Evolutionary conservation across 2,113 vertebrate species (phyloP).

Genomic region (Pampusana beccarii): DNA sequence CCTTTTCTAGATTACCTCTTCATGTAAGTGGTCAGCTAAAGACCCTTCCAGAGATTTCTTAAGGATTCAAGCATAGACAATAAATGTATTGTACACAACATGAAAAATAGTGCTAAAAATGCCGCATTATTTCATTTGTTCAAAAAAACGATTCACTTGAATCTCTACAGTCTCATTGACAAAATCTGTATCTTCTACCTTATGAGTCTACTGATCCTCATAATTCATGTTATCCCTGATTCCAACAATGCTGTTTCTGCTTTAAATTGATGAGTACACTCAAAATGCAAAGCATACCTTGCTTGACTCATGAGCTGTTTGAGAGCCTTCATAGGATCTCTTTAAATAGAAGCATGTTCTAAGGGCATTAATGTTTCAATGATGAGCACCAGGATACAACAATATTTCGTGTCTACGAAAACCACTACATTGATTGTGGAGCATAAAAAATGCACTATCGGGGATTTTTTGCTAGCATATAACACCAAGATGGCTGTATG

Average conservation of each 20-base stretch:
- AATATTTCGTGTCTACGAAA: not conserved
- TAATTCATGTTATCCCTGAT: not conserved
- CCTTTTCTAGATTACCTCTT: not conserved
- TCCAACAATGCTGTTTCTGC: not conserved
- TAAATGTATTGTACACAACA: not conserved
- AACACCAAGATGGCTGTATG: not conserved
- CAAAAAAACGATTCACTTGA: not conserved
- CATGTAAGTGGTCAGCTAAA: not conserved
- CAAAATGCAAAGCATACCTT: not conserved
- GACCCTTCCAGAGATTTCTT: not conserved
- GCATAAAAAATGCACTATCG: not conserved
- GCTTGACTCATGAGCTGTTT: not conserved
- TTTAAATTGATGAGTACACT: not conserved
- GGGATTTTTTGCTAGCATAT: not conserved
- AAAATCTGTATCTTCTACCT: not conserved
- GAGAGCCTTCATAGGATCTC: not conserved
- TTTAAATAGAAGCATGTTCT: not conserved
- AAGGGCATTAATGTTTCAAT: not conserved
- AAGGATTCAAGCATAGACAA: not conserved
- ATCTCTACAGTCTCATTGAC: not conserved
- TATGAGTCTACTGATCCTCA: not conserved
- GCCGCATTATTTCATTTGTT: not conserved
- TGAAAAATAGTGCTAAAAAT: not conserved
- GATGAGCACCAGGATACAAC: not conserved
- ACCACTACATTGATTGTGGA: not conserved